A percentile compares a stretch with the other conserved stretches of the same genome.
These are phyloP conservation scores for Apus apus DNA, from an alignment of 2,113 vertebrate genomes.

Conservation along the genomic window DNA sequence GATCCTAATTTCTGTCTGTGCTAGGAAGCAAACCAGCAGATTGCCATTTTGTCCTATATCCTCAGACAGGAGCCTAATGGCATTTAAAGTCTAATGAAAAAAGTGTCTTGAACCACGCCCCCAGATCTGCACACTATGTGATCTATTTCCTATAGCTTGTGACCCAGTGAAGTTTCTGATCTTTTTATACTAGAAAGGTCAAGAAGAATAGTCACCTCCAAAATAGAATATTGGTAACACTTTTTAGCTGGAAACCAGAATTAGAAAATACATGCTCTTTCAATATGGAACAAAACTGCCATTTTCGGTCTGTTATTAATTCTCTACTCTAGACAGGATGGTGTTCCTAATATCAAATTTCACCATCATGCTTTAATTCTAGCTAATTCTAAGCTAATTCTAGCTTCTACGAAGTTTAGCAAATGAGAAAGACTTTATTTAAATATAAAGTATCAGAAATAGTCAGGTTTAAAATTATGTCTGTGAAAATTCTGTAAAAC, in stretches of 20 bases:
- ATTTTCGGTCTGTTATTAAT: neutral
- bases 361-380: neutral
- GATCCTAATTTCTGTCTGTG: neutral
- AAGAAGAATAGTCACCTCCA: neutral
- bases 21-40: neutral
- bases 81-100: neutral
- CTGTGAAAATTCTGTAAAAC: neutral
- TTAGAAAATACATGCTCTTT: neutral
- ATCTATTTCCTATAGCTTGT: neutral
- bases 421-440: neutral
- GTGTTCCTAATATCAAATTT: neutral
- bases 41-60: neutral
- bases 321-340: neutral
- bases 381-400: neutral
- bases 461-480: neutral
- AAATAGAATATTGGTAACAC: neutral
- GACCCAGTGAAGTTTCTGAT: neutral
- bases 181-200: neutral
- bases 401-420: neutral
- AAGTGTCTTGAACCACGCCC: neutral
- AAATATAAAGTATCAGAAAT: neutral
- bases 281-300: neutral
- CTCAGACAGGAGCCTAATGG: neutral
- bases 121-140: neutral
- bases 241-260: neutral